Base-by-base conservation (phyloP, 1,140 invertebrate genomes). In the Stenopsyche tienmushanensis region DNA sequence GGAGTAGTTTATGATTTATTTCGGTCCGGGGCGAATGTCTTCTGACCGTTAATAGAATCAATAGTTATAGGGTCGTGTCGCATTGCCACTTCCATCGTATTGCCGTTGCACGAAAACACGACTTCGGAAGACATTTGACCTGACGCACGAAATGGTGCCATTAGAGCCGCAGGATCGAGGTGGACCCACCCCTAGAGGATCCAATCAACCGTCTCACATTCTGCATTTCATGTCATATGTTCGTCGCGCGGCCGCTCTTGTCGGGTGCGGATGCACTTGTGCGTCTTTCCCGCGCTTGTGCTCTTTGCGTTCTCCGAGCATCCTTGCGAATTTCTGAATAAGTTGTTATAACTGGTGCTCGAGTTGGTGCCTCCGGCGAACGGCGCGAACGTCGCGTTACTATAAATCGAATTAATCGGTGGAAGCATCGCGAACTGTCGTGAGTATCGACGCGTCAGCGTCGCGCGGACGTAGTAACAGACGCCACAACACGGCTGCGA, bases 41-140 rank as follows among this genome's bases (percentile, higher is more conserved):
- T 53, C 13, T 53, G 50, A 23, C 21, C 50, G 24, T 24, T 29
- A 24, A 20, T 20, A 49, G 17, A 49, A 53, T 53, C 50, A 24
- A 53, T 53, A 53, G 17, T 7, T 15, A 18, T 5, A 21, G 17
- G 9, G 18, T 20, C 18, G 25, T 53, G 50, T 24, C 50, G 50
- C 50, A 53, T 8, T 53, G 50, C 50, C 21, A 23, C 1, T 17
- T 9, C 41, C 41, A 13, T 42, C 41, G n/a, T 17, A 20, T 49
- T 1, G 47, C 47, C 3, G 21, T 21, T 10, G 47, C 47, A 49
- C 15, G 47, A 49, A 23, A 49, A 9, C 47, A 9, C 21, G 15
- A 20, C 15, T 49, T 23, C 21, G 10, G 15, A 49, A 49, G 47
- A 21, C 3, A 21, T 49, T 49, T 49, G 47, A 49, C 47, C 47